Base-by-base conservation (phyloP, 2,888 invertebrate genomes). In the Drosophila emarginata region DNA sequence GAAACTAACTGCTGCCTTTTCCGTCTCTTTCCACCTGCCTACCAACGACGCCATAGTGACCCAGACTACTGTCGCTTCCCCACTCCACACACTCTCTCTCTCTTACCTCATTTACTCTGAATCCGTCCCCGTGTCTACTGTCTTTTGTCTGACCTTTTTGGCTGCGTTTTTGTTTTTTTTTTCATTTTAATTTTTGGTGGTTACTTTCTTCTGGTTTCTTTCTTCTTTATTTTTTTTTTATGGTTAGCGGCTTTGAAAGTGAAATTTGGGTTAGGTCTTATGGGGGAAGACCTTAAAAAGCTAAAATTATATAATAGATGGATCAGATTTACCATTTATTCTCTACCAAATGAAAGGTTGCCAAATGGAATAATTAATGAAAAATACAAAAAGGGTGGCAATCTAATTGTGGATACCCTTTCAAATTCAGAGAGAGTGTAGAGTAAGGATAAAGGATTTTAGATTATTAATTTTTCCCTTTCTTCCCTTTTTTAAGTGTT, bases 231-330 rank as follows among this genome's bases (percentile, higher is more conserved):
- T 76, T 76, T 62, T 64, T 53, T 59, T 56, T 62, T 66, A 60
- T 63, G 51, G 61, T 58, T 40, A 70, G 59, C 64, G 15, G 60
- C 52, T 67, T 57, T 65, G 77, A 86, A 86, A 86, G 80, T 79
- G 71, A 79, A 86, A 68, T 58, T 52, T 12, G n/a, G 52, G 61
- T 59, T 37, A 58, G 23, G 36, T 26, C 37, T 58, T 7, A 36
- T 12, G 51, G 36, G 37, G 39, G 18, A 11, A 18, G 18, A 68
- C 62, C 62, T 57, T 32, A 53, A 61, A 61, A 68, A 57, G 26
- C 32, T 21, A 6, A n/a, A 50, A 50, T 51, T 62, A 67, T 68
- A 51, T 39, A 40, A 56, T 60, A 32, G 65, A 65, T 71, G 56
- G 52, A 57, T 28, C 53, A 36, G 58, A 39, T 32, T 18, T 61